Conservation (phyloP, 2,888 invertebrate species). For the Drosophila ezoana region DNA sequence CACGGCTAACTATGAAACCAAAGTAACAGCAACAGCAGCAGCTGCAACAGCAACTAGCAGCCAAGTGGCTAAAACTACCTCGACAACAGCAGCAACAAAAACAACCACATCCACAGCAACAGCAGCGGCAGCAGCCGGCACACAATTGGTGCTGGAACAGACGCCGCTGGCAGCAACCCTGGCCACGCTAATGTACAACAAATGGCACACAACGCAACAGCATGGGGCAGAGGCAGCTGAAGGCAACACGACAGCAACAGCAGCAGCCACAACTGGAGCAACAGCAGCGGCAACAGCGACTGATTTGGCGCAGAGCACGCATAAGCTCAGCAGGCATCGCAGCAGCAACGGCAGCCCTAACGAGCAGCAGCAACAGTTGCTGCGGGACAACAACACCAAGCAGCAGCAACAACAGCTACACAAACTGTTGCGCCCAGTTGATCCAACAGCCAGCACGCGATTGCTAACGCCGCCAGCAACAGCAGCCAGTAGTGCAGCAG, state of each 20-base stretch:
- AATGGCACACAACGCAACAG: conserved; percentile 62
- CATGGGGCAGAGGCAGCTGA: conserved; percentile 29
- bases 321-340: conserved; percentile 52
- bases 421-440: conserved; percentile 34
- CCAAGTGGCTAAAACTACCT: conserved; percentile 33
- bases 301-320: conserved; percentile 40
- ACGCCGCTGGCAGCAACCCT: conserved; percentile 61
- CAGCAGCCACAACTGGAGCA: conserved; percentile 27
- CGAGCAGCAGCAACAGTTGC: conserved; percentile 50
- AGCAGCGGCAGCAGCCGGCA: conserved; percentile 23
- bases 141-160: conserved; percentile 61
- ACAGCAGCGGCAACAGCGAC: conserved; percentile 43
- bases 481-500: conserved; percentile 26
- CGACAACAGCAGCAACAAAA: conserved; percentile 25
- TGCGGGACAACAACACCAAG: conserved; percentile 36
- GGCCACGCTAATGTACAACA: conserved; percentile 58
- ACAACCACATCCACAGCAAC: conserved; percentile 26
- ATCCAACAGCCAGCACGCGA: conserved; percentile 47
- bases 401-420: conserved; percentile 39
- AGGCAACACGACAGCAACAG: conserved; percentile 50
- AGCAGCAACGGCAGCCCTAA: conserved; percentile 30
- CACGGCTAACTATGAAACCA: conserved; percentile 68
- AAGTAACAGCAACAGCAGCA: conserved; percentile 61
- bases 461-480: conserved; percentile 18
- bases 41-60: conserved; percentile 16